Percentiles rank a stretch among this genome's conserved stretches.
These are phyloP conservation scores for Chinchilla lanigera DNA, from an alignment of 2,113 vertebrate species.

Conservation along the genomic window DNA sequence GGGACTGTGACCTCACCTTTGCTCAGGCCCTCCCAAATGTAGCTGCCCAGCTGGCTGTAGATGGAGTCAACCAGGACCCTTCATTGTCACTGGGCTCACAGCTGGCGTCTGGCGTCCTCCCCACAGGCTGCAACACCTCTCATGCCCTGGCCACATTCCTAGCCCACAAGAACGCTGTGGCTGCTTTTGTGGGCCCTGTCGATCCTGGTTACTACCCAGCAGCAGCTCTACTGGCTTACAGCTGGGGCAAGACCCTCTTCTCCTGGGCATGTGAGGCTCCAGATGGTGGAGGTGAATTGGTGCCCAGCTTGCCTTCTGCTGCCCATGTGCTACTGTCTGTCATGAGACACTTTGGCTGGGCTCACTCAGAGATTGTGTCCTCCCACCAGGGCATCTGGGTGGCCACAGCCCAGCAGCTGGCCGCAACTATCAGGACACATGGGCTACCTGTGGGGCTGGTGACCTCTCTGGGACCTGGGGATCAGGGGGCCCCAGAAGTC, in stretches of 20 bases:
- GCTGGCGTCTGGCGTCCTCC: constrained; percentile 87
- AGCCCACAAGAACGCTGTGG: constrained; percentile 82
- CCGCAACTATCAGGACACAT: constrained; percentile 86
- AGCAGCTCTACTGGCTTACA: constrained; percentile 86
- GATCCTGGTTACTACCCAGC: constrained; percentile 89
- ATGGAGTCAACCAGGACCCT: constrained; percentile 86
- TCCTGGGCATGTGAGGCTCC: constrained; percentile 88
- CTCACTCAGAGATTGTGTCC: constrained; percentile 90
- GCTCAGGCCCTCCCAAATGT: constrained; percentile 87
- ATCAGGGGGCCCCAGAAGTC: background rate
- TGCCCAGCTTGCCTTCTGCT: constrained; percentile 86
- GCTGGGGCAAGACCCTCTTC: constrained; percentile 88
- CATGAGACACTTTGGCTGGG: constrained; percentile 93
- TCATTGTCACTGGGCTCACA: constrained; percentile 84
- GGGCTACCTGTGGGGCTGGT: constrained; percentile 91
- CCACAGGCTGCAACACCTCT: constrained; percentile 87
- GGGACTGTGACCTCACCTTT: constrained; percentile 89
- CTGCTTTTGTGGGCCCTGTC: constrained; percentile 89
- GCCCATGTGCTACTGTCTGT: constrained; percentile 87
- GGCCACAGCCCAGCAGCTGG: constrained; percentile 90
- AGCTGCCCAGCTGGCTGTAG: constrained; percentile 87
- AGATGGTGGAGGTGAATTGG: constrained; percentile 75
- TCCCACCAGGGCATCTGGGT: constrained; percentile 93
- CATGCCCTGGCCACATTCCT: constrained; percentile 86
- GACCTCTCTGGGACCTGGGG: constrained; percentile 74